Base-by-base conservation (phyloP, 1,140 invertebrate species). In the Achroia grisella region DNA sequence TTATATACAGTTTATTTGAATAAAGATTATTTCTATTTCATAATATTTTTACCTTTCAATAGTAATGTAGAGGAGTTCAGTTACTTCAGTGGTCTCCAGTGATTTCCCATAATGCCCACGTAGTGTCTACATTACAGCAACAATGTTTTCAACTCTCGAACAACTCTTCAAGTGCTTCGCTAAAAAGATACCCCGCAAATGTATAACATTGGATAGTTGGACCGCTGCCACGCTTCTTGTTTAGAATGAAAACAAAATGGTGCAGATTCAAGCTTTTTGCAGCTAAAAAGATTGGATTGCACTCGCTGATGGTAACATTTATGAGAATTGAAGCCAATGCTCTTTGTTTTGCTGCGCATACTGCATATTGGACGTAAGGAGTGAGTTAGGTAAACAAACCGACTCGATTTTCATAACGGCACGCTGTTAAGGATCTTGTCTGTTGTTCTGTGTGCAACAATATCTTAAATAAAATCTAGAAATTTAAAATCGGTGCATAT, bases 201-300 rank as follows among this genome's bases (percentile, higher is more conserved):
- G 33, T 35, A 23, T 23, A 23, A 23, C 17, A 23, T 15, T 10
- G 14, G 32, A 34, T 12, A 12, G 17, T 48, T 55, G 52, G 52
- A 46, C 28, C 42, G 13, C 8, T 34, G 52, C 47, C 52, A 49
- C 39, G 39, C 36, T 29, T 35, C 39, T 41, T 52, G 48, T 50
- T 58, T 53, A 47, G 51, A 50, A 55, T 52, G 46, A 49, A 53
- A 56, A 50, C 46, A 49, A 44, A 55, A 50, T 44, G 37, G 41
- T 44, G 43, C 43, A 43, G 36, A 52, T 48, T 42, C 44, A 44
- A 53, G 44, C 31, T 52, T 49, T 49, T 52, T 39, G 42, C 49
- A 36, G 44, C 43, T 54, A 51, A 51, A 50, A 50, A 49, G 51
- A 62, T 62, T 56, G 54, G 56, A 59, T 59, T 39, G 48, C 17